Base-by-base conservation (phyloP, 2,888 invertebrate species). In the Mythimna pallens region DNA sequence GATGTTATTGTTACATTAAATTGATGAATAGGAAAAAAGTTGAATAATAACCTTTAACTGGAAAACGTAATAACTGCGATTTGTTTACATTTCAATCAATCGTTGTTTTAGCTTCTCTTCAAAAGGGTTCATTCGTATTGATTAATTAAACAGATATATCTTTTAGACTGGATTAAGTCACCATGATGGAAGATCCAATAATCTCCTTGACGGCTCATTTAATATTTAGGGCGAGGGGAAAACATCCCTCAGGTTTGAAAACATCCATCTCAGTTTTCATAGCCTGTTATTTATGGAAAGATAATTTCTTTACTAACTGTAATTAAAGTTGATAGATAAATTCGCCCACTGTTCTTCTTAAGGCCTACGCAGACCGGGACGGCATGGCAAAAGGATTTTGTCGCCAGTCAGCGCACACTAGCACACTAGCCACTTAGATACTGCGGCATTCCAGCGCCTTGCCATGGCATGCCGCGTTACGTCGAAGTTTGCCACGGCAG, bases 161-260 rank as follows among this genome's bases (percentile, higher is more conserved):
- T 52, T 47, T 65, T 34, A 30, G n/a, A 66, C 50, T n/a, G 25
- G 17, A 52, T 63, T 74, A 62, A 62, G 64, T 43, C 40, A 22
- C 43, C 20, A 40, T 25, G 69, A 61, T 50, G 36, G 30, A 47
- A 52, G 54, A 64, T 61, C 64, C 54, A 64, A 55, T 76, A 64
- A 76, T 55, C 36, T 40, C 20, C 54, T 22, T 76, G 76, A 65
- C 47, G 30, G 59, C 17, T 64, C 76, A 59, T 76, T 76, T 59
- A 68, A 54, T 76, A 76, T 68, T 68, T 54, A 75, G 22, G 63
- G 30, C 63, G n/a, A 36, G 58, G 75, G n/a, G 43, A 12, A 67
- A 75, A 63, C 3, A 30, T 52, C 50, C 36, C 50, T 70, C 17
- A 25, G 47, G 25, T 50, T 70, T 58, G 57, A 50, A 67, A 58